Conservation (phyloP, 1,140 invertebrate genomes). For the Brachionus manjavacas region DNA sequence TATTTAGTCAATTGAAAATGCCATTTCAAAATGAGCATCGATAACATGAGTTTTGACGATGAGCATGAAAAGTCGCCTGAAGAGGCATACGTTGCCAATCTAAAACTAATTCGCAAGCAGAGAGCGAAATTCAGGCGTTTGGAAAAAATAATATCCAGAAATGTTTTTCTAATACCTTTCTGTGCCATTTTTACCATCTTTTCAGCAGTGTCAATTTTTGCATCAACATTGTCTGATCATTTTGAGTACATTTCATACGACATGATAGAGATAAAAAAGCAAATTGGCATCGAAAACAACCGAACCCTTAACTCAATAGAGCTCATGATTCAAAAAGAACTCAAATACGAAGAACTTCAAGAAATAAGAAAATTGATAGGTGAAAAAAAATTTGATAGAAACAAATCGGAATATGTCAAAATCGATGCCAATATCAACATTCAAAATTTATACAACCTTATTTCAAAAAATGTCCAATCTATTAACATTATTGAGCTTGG, state of each 20-base stretch:
- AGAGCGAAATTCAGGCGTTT: not conserved
- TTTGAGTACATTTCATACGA: slow-evolving; percentile 21
- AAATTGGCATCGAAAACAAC: not conserved
- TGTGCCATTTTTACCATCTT: slow-evolving; percentile 27
- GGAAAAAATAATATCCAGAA: slow-evolving; percentile 27
- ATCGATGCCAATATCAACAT: not conserved
- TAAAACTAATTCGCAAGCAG: slow-evolving; percentile 17
- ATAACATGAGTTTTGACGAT: not conserved
- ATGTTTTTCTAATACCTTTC: slow-evolving; percentile 37
- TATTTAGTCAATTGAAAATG: not conserved
- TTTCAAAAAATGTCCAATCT: not conserved
- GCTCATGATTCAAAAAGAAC: not conserved
- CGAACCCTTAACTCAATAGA: not conserved
- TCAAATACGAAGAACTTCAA: not conserved
- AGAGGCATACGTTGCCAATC: not conserved
- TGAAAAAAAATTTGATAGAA: not conserved
- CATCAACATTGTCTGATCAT: slow-evolving; percentile 17
- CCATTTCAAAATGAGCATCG: not conserved
- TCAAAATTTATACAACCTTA: not conserved
- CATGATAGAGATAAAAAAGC: not conserved
- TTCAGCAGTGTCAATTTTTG: not conserved
- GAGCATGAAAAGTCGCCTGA: not conserved
- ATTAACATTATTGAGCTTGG: not conserved
- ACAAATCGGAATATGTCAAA: not conserved
- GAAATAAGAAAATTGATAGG: not conserved